Evolutionary conservation across 2,113 vertebrate genomes (phyloP).

Genomic region (Apteryx owenii): DNA sequence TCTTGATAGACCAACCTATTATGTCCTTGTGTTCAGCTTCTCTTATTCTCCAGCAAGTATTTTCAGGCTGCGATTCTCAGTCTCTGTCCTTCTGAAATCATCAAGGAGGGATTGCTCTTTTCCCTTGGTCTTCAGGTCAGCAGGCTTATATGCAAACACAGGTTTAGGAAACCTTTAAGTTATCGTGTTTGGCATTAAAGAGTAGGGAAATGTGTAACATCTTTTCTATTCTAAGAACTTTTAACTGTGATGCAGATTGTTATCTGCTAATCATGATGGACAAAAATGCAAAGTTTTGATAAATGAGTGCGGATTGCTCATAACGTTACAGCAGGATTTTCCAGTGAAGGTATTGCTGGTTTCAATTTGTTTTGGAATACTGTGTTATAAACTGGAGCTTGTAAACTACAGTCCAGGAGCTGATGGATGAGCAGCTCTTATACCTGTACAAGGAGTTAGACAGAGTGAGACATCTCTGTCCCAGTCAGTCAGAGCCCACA

Average conservation of each 20-base stretch:
- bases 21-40: neutral
- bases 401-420: neutral
- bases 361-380: neutral
- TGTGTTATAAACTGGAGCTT: neutral
- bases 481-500: neutral
- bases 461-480: neutral
- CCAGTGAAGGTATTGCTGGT: neutral
- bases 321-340: neutral
- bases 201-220: neutral
- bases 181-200: neutral
- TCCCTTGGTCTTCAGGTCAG: neutral
- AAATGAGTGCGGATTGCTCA: neutral
- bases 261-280: neutral
- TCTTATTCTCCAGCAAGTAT: neutral
- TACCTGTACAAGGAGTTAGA: neutral
- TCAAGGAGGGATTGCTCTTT: neutral
- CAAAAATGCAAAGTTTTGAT: neutral
- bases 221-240: neutral
- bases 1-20: neutral
- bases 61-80: neutral
- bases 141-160: neutral
- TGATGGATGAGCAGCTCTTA: neutral
- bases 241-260: neutral
- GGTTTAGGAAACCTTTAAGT: neutral
- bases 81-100: neutral